A percentile compares a stretch with the other conserved stretches of the same genome.
These are phyloP conservation scores for Ptychobarbus kaznakovi DNA, from an alignment of 2,797 vertebrate genomes.

Conservation along the genomic window DNA sequence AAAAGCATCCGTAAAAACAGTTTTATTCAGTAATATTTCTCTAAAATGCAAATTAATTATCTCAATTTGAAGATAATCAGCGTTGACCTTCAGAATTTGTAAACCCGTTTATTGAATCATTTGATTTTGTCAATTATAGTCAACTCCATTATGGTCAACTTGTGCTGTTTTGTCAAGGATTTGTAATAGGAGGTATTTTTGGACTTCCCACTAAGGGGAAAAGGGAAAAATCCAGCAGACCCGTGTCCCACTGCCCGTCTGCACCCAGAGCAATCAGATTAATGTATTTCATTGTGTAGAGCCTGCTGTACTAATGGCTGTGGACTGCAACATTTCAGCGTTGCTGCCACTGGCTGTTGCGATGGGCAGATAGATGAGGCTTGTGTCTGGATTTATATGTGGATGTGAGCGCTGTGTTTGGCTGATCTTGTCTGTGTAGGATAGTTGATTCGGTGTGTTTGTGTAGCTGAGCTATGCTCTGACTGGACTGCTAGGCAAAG, in stretches of 20 bases:
- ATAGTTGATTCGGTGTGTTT: slow-evolving; percentile 29
- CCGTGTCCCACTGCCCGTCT: slow-evolving; percentile 47
- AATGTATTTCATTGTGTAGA: slow-evolving; percentile 56
- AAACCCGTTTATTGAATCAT: not conserved
- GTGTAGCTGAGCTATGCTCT: slow-evolving; percentile 44
- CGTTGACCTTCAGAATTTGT: not conserved
- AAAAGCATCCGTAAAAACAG: not conserved
- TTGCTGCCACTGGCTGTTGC: slow-evolving; percentile 42
- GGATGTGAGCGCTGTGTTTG: slow-evolving; percentile 15
- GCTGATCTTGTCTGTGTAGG: slow-evolving; percentile 31
- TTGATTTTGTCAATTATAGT: not conserved
- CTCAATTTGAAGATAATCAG: not conserved
- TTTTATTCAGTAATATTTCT: too few relatives aligned
- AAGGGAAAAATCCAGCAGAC: slow-evolving; percentile 38
- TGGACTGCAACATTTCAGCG: slow-evolving; percentile 48
- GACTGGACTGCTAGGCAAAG: slow-evolving; percentile 58
- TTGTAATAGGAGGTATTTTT: slow-evolving; percentile 7
- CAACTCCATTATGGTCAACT: not conserved
- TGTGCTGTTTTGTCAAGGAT: not conserved
- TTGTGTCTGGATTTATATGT: slow-evolving; percentile 38
- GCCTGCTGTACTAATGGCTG: slow-evolving; percentile 42
- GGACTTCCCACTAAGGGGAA: not conserved
- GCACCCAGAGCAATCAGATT: slow-evolving; percentile 56
- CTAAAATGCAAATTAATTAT: not conserved
- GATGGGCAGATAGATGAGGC: slow-evolving; percentile 28